These are phyloP conservation scores for Urechis unicinctus DNA, from an alignment of 2,888 invertebrate genomes.

Conservation along the genomic window DNA sequence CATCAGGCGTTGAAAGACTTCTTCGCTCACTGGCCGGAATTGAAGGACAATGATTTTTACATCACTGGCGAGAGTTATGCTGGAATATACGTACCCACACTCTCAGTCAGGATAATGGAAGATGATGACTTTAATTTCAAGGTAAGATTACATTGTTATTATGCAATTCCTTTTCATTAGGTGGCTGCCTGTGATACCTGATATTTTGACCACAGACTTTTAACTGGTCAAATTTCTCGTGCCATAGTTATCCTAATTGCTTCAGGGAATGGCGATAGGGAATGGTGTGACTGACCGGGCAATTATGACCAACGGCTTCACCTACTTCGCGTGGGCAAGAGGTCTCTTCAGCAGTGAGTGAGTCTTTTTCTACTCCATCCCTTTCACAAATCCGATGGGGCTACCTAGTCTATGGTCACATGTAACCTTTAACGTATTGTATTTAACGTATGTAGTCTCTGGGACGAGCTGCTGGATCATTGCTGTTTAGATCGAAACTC, in stretches of 20 bases:
- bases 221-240: not conserved
- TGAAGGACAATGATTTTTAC: slow-evolving; percentile 9
- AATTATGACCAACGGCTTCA: slow-evolving; percentile 8
- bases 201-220: too few species aligned
- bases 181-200: too few species aligned
- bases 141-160: slow-evolving; percentile 4
- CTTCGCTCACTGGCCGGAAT: slow-evolving; percentile 14
- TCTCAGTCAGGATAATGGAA: slow-evolving; percentile 9
- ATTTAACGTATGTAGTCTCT: slow-evolving; percentile 1
- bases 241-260: not conserved
- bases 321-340: slow-evolving; percentile 8
- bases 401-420: too few species aligned
- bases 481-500: slow-evolving; percentile 9
- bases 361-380: not conserved
- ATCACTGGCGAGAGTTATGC: slow-evolving; percentile 18
- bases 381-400: not conserved
- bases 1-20: slow-evolving; percentile 13
- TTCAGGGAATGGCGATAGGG: slow-evolving; percentile 14
- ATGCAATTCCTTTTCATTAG: too few species aligned
- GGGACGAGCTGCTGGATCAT: slow-evolving; percentile 5
- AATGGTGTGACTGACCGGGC: slow-evolving; percentile 12
- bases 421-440: too few species aligned
- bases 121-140: slow-evolving; percentile 14
- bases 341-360: slow-evolving; percentile 13
- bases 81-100: slow-evolving; percentile 16